Conservation (phyloP, 2,113 vertebrate species). For the Suncus etruscus region DNA sequence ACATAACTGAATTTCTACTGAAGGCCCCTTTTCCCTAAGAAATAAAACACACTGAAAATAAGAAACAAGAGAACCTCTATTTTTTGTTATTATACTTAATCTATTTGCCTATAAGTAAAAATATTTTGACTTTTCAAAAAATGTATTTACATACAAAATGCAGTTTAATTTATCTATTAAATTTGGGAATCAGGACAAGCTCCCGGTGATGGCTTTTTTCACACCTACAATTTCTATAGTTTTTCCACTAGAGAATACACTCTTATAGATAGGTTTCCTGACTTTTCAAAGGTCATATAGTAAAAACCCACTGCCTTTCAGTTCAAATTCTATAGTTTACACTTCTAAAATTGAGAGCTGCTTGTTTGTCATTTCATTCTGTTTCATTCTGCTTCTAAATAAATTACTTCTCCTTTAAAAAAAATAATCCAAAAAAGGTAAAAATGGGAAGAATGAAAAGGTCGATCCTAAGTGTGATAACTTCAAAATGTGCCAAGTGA, state of each 20-base stretch:
- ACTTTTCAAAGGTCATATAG: conserved; percentile 51
- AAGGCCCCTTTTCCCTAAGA: conserved; percentile 55
- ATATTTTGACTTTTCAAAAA: conserved; percentile 64
- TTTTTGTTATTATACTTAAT: not conserved
- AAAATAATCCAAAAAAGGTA: conserved; percentile 60
- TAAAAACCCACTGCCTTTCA: conserved; percentile 55
- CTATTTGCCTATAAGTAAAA: conserved; percentile 64
- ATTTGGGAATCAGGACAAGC: conserved; percentile 9
- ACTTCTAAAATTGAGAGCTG: conserved; percentile 39
- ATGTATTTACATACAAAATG: conserved; percentile 54
- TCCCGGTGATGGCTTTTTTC: conserved; percentile 69
- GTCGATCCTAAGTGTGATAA: conserved; percentile 77
- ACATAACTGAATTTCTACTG: conserved; percentile 31
- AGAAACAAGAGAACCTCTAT: not conserved
- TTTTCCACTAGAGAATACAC: conserved; percentile 70
- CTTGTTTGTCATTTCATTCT: conserved; percentile 77
- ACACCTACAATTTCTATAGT: conserved; percentile 72
- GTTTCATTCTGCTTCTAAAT: conserved; percentile 78
- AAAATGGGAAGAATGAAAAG: conserved; percentile 74
- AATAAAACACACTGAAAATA: conserved; percentile 54
- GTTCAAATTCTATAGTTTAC: conserved; percentile 18
- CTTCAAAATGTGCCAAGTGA: conserved; percentile 82
- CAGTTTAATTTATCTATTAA: conserved; percentile 61
- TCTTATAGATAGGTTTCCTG: conserved; percentile 59
- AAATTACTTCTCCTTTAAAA: conserved; percentile 74